Evolutionary conservation across 2,113 vertebrate species (phyloP).

Genomic region (Solea solea): DNA sequence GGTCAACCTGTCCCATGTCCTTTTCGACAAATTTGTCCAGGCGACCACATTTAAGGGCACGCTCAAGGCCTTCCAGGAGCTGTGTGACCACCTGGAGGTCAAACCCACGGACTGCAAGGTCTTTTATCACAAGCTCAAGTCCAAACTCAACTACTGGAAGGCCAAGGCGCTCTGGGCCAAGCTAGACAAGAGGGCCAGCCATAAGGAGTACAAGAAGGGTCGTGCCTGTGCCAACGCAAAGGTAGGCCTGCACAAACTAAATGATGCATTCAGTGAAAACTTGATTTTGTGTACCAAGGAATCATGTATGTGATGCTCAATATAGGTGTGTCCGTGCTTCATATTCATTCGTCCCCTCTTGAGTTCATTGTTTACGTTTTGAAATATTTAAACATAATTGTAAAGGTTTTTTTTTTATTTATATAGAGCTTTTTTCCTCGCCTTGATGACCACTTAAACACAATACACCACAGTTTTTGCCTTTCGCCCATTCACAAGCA

Average conservation of each 20-base stretch:
- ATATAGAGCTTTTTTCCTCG: no score
- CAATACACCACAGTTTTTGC: no score
- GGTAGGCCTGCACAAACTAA: slow-evolving; percentile 72
- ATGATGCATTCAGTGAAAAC: neutral
- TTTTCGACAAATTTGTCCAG: slow-evolving; percentile 97
- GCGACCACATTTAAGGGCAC: slow-evolving; percentile 95
- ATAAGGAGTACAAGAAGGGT: slow-evolving; percentile 98
- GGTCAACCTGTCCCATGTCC: slow-evolving; percentile 86
- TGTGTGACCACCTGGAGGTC: slow-evolving; percentile 92
- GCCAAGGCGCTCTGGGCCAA: slow-evolving; percentile 98
- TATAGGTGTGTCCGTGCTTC: neutral
- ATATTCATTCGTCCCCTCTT: neutral
- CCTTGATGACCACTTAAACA: no score
- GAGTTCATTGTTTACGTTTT: no score
- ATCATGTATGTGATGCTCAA: slow-evolving; percentile 15
- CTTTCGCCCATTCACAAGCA: no score
- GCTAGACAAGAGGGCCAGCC: slow-evolving; percentile 93
- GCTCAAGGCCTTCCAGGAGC: slow-evolving; percentile 96
- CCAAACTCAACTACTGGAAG: slow-evolving; percentile 99
- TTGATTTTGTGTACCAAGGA: neutral
- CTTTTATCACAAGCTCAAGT: slow-evolving; percentile 98
- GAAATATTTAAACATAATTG: no score
- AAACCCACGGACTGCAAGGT: slow-evolving; percentile 91
- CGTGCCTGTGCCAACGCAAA: slow-evolving; percentile 92
- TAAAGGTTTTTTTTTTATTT: no score